Percentiles rank a stretch among this genome's conserved stretches.
phyloP scores from a whole-genome alignment of 2,113 vertebrate species.

The Mormoops blainvillei region DNA sequence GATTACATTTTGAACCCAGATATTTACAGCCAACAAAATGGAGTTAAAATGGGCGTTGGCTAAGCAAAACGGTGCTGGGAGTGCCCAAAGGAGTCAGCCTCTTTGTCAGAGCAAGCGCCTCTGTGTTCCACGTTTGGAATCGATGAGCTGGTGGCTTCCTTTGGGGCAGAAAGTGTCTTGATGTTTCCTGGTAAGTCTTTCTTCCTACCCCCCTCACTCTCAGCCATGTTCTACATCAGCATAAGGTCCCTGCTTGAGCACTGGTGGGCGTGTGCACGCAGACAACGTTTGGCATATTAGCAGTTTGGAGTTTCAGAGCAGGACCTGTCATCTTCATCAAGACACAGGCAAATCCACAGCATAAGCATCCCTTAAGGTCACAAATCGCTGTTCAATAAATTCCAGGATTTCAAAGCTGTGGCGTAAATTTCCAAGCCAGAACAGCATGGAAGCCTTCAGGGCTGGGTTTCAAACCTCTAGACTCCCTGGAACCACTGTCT shows the following conservation, averaged over 20 bases:
- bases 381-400: not conserved
- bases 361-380: not conserved
- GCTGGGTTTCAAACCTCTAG: not conserved
- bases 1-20: not conserved
- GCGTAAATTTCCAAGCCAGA: not conserved
- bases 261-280: accelerated
- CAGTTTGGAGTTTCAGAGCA: accelerated
- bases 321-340: not conserved
- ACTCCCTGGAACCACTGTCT: constrained; percentile 6
- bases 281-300: not conserved
- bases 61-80: not conserved
- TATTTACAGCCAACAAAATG: constrained; percentile 3
- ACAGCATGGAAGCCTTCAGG: not conserved
- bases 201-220: not conserved
- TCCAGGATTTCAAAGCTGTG: not conserved
- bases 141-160: not conserved
- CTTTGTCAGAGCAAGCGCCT: not conserved
- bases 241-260: accelerated
- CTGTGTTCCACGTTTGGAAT: not conserved
- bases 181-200: not conserved
- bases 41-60: constrained; percentile 12
- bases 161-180: not conserved
- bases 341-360: accelerated
- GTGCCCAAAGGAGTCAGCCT: not conserved
- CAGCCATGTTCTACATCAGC: accelerated